Percentiles rank a stretch among this genome's conserved stretches.
Conservation (phyloP, 2,113 vertebrate genomes). For the Petroica traversi region DNA sequence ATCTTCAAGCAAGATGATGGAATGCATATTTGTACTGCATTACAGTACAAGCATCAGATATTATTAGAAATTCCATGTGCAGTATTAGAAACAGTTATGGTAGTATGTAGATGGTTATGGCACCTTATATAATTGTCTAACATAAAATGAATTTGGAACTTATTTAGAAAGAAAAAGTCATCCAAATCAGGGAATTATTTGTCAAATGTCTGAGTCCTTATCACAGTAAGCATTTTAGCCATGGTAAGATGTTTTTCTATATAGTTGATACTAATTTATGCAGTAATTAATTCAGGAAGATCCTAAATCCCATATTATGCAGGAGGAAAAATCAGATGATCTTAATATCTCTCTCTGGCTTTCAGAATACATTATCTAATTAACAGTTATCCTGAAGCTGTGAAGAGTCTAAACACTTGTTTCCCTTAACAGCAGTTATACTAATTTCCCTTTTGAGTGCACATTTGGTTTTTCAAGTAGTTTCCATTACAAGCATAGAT, state of each 20-base stretch:
- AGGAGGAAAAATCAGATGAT: constrained; percentile 20
- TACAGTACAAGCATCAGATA: neutral
- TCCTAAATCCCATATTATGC: constrained; percentile 1
- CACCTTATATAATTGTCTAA: neutral
- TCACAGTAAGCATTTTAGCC: neutral
- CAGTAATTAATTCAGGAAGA: constrained; percentile 24
- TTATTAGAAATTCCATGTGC: neutral
- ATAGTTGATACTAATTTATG: constrained; percentile 2
- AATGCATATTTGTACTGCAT: neutral
- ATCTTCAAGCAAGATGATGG: neutral
- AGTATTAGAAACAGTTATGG: neutral
- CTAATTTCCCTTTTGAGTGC: constrained; percentile 70
- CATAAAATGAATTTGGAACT: neutral
- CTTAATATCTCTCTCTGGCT: constrained; percentile 22
- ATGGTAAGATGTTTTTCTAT: neutral
- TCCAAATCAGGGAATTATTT: neutral
- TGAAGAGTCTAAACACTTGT: constrained; percentile 67
- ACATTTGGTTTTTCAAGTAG: constrained; percentile 65
- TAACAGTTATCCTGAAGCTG: constrained; percentile 71
- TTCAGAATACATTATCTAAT: constrained; percentile 46
- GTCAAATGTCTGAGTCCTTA: neutral
- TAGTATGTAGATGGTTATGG: too few species aligned
- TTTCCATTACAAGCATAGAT: constrained; percentile 60
- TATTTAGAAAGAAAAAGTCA: neutral
- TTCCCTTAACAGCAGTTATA: constrained; percentile 69